A percentile compares a stretch with the other conserved stretches of the same genome.
These are phyloP conservation scores for Laterallus jamaicensis DNA, from an alignment of 2,113 vertebrate genomes.

Conservation along the genomic window DNA sequence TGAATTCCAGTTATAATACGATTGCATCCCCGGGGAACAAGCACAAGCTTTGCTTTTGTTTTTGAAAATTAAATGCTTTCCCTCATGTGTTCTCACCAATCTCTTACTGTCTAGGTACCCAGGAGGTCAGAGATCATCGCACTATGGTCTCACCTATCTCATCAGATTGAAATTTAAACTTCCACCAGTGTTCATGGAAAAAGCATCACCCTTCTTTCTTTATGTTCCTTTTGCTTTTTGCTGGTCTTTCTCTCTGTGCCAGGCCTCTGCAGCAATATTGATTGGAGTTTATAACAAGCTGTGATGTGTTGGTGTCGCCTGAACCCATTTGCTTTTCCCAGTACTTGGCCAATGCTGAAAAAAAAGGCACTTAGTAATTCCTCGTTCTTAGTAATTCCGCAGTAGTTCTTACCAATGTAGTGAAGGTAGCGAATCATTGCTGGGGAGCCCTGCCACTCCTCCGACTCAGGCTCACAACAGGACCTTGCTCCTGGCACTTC, in stretches of 20 bases:
- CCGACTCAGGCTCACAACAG: neutral
- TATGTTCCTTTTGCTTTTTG: neutral
- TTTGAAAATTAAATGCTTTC: neutral
- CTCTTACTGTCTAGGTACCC: neutral
- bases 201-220: neutral
- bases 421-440: neutral
- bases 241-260: neutral
- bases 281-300: neutral
- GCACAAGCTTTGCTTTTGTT: neutral
- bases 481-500: neutral
- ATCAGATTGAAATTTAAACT: neutral
- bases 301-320: neutral
- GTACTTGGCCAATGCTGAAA: neutral
- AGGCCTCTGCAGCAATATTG: neutral
- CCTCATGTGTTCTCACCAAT: neutral
- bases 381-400: too few relatives aligned
- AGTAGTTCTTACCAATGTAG: neutral
- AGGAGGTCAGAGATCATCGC: neutral
- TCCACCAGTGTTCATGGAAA: neutral
- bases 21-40: fast-evolving
- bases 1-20: neutral
- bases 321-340: neutral
- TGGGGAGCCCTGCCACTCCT: neutral
- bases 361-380: too few relatives aligned
- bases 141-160: neutral